A percentile compares a stretch with the other conserved stretches of the same genome.
These are phyloP conservation scores for Hetaerina titia DNA, from an alignment of 2,888 invertebrate genomes.

Conservation along the genomic window DNA sequence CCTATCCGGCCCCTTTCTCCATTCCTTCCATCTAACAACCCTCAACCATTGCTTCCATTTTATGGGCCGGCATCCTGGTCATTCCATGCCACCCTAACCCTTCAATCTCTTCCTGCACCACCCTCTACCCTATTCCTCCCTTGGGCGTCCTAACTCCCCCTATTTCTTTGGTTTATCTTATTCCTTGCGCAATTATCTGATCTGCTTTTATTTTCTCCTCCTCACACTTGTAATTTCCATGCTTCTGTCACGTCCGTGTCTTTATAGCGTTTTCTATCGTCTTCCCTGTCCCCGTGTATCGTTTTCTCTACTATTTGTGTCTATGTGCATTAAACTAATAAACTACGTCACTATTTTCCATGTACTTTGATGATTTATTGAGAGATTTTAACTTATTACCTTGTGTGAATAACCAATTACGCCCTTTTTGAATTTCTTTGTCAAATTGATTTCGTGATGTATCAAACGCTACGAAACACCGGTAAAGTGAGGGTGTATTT, in stretches of 20 bases:
- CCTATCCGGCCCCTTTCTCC: not conserved
- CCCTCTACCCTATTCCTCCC: not conserved
- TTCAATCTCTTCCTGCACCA: not conserved
- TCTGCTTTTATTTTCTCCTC: not conserved
- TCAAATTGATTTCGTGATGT: not conserved
- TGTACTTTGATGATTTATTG: too few species aligned
- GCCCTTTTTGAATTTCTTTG: too few species aligned
- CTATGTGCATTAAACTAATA: too few species aligned
- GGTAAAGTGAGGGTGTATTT: not conserved
- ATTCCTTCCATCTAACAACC: not conserved
- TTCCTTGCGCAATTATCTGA: not conserved
- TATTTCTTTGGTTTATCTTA: not conserved
- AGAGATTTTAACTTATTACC: too few species aligned
- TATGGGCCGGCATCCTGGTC: conserved; percentile 11
- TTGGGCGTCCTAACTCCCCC: not conserved
- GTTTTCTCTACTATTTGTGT: too few species aligned
- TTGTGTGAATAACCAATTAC: too few species aligned
- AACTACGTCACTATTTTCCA: too few species aligned
- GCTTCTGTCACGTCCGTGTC: not conserved
- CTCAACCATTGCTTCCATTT: conserved; percentile 1
- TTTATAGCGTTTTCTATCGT: too few species aligned
- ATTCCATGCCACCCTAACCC: not conserved
- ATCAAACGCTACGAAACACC: not conserved
- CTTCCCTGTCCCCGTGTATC: too few species aligned
- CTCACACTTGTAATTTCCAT: not conserved